Conservation (phyloP, 2,113 vertebrate species). For the Felis chaus region DNA sequence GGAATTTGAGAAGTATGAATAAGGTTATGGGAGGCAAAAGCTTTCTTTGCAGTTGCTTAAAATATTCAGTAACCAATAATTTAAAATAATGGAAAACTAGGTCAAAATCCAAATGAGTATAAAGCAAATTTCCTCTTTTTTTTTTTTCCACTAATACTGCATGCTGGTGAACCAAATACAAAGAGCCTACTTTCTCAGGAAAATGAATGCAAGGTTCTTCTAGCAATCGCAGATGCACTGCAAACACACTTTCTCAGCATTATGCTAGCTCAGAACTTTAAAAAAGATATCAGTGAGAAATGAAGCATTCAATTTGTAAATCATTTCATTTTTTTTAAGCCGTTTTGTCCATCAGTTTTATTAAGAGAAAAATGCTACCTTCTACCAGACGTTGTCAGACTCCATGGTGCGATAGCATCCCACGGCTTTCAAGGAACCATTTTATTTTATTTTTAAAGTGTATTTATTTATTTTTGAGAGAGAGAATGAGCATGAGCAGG, state of each 20-base stretch:
- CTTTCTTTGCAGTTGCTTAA: neutral
- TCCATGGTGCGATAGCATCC: neutral
- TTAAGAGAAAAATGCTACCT: neutral
- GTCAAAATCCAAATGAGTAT: neutral
- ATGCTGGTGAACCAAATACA: neutral
- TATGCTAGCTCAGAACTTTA: neutral
- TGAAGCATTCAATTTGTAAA: neutral
- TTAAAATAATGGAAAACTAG: conserved; percentile 33
- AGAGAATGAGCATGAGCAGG: too few relatives aligned
- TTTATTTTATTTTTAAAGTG: too few relatives aligned
- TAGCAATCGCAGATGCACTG: neutral
- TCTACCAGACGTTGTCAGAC: fast-evolving
- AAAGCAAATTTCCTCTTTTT: neutral
- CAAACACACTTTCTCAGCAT: neutral
- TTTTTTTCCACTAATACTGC: neutral
- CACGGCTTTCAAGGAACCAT: fast-evolving
- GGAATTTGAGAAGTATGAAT: neutral
- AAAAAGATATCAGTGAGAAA: conserved; percentile 59
- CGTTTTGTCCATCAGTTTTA: neutral
- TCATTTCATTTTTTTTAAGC: neutral
- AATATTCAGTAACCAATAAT: conserved; percentile 24
- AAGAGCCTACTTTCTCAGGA: neutral
- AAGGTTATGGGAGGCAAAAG: neutral
- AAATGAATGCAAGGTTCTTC: neutral
- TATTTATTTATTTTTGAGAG: too few relatives aligned